These are phyloP conservation scores for Nerophis lumbriciformis DNA, from an alignment of 2,113 vertebrate genomes.

Conservation along the genomic window DNA sequence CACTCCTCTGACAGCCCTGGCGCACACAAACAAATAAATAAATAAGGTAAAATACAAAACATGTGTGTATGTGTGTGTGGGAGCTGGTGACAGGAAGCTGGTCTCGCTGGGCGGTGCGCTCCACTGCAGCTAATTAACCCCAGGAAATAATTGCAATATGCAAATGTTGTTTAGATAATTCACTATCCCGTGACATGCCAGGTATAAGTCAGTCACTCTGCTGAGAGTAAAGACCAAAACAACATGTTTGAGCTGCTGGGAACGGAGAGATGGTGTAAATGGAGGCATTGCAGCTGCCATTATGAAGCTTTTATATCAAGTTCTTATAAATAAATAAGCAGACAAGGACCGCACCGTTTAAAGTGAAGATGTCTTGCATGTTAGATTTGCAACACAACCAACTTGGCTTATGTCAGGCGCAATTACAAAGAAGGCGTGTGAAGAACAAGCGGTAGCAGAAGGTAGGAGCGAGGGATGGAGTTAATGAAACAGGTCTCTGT, in stretches of 20 bases:
- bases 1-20: constrained; percentile 68
- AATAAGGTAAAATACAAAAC: constrained; percentile 56
- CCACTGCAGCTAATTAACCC: constrained; percentile 97
- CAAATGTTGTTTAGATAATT: constrained; percentile 97
- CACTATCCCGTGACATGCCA: constrained; percentile 79
- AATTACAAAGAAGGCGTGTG: constrained; percentile 13
- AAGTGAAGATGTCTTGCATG: background rate
- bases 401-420: background rate
- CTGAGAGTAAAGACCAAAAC: constrained; percentile 34
- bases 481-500: constrained; percentile 43
- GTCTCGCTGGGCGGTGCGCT: constrained; percentile 87
- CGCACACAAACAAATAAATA: constrained; percentile 45
- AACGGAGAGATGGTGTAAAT: constrained; percentile 9
- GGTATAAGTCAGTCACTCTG: constrained; percentile 81
- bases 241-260: constrained; percentile 15
- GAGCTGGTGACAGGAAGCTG: constrained; percentile 84
- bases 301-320: constrained; percentile 19
- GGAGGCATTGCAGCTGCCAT: constrained; percentile 2
- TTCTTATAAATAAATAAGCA: constrained; percentile 5
- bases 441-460: constrained; percentile 37
- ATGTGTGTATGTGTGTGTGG: constrained; percentile 53
- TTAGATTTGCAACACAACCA: background rate
- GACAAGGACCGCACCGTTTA: background rate
- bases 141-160: constrained; percentile 99
- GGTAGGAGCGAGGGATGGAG: constrained; percentile 16